These are phyloP conservation scores for Colossoma macropomum DNA, from an alignment of 2,113 vertebrate genomes.

Conservation along the genomic window DNA sequence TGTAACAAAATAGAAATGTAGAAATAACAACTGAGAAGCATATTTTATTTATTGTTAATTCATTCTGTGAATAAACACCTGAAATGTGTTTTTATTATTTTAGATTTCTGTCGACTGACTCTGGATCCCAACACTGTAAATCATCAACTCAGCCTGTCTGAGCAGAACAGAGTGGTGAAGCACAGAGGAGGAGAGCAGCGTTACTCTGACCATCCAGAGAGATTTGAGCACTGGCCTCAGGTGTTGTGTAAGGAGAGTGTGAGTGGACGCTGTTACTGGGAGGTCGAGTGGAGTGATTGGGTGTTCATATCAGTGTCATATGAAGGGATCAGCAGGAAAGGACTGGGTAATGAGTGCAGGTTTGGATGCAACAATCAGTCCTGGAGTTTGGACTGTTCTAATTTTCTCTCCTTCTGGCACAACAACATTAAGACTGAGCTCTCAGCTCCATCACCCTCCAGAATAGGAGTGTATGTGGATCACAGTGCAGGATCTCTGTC, in stretches of 20 bases:
- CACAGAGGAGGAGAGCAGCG: background rate
- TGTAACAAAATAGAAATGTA: too few relatives aligned
- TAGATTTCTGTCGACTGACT: slow-evolving; percentile 9
- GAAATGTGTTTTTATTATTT: too few relatives aligned
- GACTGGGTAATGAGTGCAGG: background rate
- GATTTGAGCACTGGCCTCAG: slow-evolving; percentile 12
- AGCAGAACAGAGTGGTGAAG: background rate
- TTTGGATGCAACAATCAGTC: background rate
- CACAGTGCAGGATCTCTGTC: too few relatives aligned
- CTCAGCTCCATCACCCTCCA: background rate
- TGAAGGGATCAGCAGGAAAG: slow-evolving; percentile 20
- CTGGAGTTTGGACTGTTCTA: slow-evolving; percentile 18
- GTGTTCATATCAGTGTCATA: background rate
- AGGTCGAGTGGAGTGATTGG: slow-evolving; percentile 10
- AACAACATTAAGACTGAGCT: background rate
- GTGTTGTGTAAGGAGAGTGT: slow-evolving; percentile 16
- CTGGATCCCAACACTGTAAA: slow-evolving; percentile 32
- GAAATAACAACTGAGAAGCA: too few relatives aligned
- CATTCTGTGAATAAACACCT: too few relatives aligned
- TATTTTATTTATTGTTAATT: too few relatives aligned
- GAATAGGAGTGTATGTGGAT: slow-evolving; percentile 11
- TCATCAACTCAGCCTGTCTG: background rate
- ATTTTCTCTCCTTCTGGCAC: background rate
- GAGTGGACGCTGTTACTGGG: slow-evolving; percentile 8
- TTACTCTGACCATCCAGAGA: slow-evolving; percentile 26